These are phyloP conservation scores for Daktulosphaira vitifoliae DNA, from an alignment of 1,140 invertebrate species.

Conservation along the genomic window DNA sequence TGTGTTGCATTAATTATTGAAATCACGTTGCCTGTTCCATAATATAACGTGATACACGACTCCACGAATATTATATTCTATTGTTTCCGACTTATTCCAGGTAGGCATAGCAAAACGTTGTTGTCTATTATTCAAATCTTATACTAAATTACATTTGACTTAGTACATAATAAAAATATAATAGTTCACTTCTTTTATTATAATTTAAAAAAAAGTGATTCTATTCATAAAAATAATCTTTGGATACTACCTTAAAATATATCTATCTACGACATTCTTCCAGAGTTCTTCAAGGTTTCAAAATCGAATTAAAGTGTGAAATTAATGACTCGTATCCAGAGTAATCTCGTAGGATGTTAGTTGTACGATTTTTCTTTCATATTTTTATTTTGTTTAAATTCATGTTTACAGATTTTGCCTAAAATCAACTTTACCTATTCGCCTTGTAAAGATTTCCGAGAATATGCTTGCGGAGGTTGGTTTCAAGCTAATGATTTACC, in stretches of 20 bases:
- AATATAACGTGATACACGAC: too few species aligned
- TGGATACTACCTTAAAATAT: too few species aligned
- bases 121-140: background rate
- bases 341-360: background rate
- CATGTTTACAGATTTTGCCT: constrained; percentile 43
- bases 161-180: background rate
- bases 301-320: constrained; percentile 23
- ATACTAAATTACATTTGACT: background rate
- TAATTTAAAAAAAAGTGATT: too few species aligned
- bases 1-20: too few species aligned
- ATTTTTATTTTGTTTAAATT: too few species aligned
- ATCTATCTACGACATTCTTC: too few species aligned
- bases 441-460: constrained; percentile 52
- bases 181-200: too few species aligned
- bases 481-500: constrained; percentile 43
- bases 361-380: background rate
- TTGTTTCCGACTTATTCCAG: background rate
- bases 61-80: background rate
- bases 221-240: too few species aligned
- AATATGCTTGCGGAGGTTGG: constrained; percentile 52
- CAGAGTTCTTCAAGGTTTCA: background rate
- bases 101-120: background rate
- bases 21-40: too few species aligned
- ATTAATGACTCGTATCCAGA: constrained; percentile 12
- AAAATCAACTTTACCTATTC: constrained; percentile 46